Percentiles rank a stretch among this genome's conserved stretches.
Conservation (phyloP, 2,797 vertebrate species). For the Paguma larvata region DNA sequence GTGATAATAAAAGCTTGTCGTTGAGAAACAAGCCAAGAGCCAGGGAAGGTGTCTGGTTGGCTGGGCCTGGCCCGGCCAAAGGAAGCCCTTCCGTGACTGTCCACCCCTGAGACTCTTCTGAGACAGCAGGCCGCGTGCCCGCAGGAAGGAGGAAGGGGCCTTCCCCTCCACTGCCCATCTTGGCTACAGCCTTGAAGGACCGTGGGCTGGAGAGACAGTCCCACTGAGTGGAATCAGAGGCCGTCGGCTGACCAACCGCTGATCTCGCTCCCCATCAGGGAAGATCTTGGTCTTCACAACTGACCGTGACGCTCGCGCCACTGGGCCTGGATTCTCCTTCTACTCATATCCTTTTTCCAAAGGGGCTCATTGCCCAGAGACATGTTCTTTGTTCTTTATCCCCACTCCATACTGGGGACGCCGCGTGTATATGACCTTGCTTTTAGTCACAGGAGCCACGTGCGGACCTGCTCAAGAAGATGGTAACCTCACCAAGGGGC, state of each 20-base stretch:
- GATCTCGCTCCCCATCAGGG: background rate
- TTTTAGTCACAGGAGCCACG: background rate
- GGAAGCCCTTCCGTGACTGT: background rate
- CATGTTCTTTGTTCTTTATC: background rate
- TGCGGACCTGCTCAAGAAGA: accelerated
- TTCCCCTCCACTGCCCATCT: background rate
- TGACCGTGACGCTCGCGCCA: background rate
- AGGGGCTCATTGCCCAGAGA: background rate
- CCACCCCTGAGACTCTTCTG: background rate
- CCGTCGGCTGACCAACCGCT: background rate
- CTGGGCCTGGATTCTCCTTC: background rate
- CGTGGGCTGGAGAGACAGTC: background rate
- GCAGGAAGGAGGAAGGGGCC: background rate
- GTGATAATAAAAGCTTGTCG: background rate
- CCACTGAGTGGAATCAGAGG: background rate
- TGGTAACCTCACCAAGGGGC: no score
- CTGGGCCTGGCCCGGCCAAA: background rate
- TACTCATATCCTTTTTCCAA: background rate
- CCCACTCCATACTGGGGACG: accelerated
- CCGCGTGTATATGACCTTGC: background rate
- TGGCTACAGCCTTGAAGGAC: background rate
- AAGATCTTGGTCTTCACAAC: no score
- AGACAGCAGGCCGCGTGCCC: background rate
- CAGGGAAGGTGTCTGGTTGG: background rate
- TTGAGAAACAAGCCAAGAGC: background rate